Evolutionary conservation across 1,140 invertebrate genomes (phyloP).

Genomic region (Acromyrmex echinatior): DNA sequence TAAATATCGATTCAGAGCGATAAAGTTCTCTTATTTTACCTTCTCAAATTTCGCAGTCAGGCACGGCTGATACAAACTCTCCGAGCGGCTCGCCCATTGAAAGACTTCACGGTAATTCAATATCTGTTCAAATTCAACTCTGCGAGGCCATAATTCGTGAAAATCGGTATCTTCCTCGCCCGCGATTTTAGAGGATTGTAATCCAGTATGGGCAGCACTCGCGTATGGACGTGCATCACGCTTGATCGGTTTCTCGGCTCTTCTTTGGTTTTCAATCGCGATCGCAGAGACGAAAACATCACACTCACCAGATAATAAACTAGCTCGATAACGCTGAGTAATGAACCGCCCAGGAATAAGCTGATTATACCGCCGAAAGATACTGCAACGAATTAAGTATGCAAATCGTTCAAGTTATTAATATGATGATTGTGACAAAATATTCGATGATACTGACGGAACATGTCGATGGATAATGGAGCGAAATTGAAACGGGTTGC

Average conservation of each 20-base stretch:
- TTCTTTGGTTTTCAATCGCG: not conserved
- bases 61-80: not conserved
- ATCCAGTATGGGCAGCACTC: slow-evolving; percentile 55
- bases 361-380: slow-evolving; percentile 70
- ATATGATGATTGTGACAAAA: slow-evolving; percentile 68
- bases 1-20: slow-evolving; percentile 15
- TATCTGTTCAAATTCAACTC: slow-evolving; percentile 69
- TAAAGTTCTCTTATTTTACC: slow-evolving; percentile 31
- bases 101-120: slow-evolving; percentile 46
- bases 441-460: slow-evolving; percentile 11
- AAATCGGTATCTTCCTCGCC: slow-evolving; percentile 59
- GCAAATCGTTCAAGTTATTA: slow-evolving; percentile 42
- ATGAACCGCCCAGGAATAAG: slow-evolving; percentile 66
- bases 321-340: slow-evolving; percentile 54
- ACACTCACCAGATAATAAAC: slow-evolving; percentile 56
- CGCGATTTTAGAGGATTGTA: slow-evolving; percentile 61
- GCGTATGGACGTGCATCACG: not conserved
- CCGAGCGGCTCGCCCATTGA: not conserved
- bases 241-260: not conserved
- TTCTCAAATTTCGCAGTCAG: slow-evolving; percentile 28
- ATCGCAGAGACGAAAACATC: slow-evolving; percentile 29
- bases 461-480: not conserved
- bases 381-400: slow-evolving; percentile 52
- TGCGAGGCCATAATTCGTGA: slow-evolving; percentile 55
- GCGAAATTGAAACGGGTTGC: not conserved